Evolutionary conservation across 1,140 invertebrate genomes (phyloP), one percentile per base, ranked within the genome.

Genomic region (Apolygus lucorum): DNA sequence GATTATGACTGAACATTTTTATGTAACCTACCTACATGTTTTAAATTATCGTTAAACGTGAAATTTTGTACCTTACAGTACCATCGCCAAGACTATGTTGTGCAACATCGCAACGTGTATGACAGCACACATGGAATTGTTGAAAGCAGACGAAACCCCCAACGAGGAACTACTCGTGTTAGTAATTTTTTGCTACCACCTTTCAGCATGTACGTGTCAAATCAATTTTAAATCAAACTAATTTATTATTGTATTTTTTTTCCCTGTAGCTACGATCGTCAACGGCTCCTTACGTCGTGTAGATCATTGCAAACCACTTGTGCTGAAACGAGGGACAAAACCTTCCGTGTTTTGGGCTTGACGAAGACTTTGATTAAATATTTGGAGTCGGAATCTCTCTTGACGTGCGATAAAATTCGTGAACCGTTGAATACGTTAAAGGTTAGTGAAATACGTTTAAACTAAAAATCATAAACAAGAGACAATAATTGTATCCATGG

Each of bases 221-320:
- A n/a, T n/a, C n/a, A n/a, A n/a, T n/a, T n/a, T n/a, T n/a, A n/a
- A n/a, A n/a, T n/a, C n/a, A n/a, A n/a, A n/a, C n/a, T n/a, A n/a
- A n/a, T n/a, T n/a, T n/a, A n/a, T n/a, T n/a, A n/a, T n/a, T 59
- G 54, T n/a, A 70, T 1, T 69, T 70, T 67, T 27, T 52, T 69
- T 24, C 70, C 1, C 68, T 70, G 34, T 17, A 49, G 34, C 34
- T 49, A 8, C 34, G 34, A 24, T 21, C 54, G 85, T 74, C 83
- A 87, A 74, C 78, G 81, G 67, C 81, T 90, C 70, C 86, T 91
- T 75, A 82, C 83, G 59, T 81, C 90, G 34, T 91, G 90, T 71
- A 84, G 92, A 49, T 86, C 88, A 72, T 86, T 90, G 74, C 92
- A 94, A 79, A 82, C 83, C 67, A 79, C 93, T 72, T 91, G 92